phyloP scores from a whole-genome alignment of 1,140 invertebrate species.

The Drosophila ficusphila region DNA sequence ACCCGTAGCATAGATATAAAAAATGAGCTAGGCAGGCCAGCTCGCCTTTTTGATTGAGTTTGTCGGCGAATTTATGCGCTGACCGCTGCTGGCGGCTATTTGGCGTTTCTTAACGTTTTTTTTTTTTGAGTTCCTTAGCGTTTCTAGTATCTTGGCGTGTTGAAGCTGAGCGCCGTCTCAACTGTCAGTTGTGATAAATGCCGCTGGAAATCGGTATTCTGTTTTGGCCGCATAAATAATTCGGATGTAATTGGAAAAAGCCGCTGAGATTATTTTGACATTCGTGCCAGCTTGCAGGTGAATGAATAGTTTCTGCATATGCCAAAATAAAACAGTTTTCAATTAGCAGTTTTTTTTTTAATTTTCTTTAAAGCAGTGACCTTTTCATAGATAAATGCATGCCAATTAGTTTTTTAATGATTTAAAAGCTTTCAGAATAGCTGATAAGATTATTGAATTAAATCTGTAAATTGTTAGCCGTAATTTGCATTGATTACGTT shows the following conservation, averaged over 20 bases:
- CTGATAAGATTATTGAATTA: constrained; percentile 31
- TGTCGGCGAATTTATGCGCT: constrained; percentile 65
- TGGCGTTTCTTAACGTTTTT: constrained; percentile 18
- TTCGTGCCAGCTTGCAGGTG: constrained; percentile 22
- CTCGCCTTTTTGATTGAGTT: constrained; percentile 57
- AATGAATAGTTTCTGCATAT: constrained; percentile 21
- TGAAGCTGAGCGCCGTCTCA: constrained; percentile 47
- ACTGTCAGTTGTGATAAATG: constrained; percentile 67
- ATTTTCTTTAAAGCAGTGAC: constrained; percentile 24
- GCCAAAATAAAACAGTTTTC: constrained; percentile 17
- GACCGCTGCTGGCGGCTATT: constrained; percentile 56
- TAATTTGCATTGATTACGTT: constrained; percentile 19
- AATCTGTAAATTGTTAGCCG: constrained; percentile 11
- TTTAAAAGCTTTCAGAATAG: constrained; percentile 25
- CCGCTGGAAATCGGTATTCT: constrained; percentile 45
- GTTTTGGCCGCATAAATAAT: constrained; percentile 65
- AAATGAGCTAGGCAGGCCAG: constrained; percentile 34
- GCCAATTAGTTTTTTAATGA: constrained; percentile 8
- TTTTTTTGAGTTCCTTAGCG: too few species aligned
- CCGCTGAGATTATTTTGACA: constrained; percentile 30
- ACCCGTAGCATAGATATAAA: constrained; percentile 11
- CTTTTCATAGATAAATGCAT: constrained; percentile 21
- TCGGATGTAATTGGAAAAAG: constrained; percentile 55
- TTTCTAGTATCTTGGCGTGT: constrained; percentile 33
- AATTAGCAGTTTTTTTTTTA: constrained; percentile 33